These are phyloP conservation scores for Trichoplusia ni DNA, from an alignment of 1,140 invertebrate species.

Conservation along the genomic window DNA sequence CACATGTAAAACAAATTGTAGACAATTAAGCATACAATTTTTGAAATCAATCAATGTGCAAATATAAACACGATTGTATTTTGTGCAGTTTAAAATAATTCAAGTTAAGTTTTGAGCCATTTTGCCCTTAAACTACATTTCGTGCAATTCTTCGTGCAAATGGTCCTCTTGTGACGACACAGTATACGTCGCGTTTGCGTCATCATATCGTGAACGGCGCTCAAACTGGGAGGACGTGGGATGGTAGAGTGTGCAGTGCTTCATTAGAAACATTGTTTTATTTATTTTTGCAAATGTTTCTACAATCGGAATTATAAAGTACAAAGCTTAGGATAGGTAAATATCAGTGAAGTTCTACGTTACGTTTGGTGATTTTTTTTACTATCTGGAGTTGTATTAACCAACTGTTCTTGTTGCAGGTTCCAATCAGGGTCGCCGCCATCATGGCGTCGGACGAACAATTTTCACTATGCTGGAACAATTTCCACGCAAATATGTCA, in stretches of 20 bases:
- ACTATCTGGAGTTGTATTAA: slow-evolving; percentile 18
- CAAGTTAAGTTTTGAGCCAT: not conserved
- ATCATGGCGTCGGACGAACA: slow-evolving; percentile 88
- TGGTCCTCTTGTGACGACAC: slow-evolving; percentile 67
- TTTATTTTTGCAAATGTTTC: slow-evolving; percentile 80
- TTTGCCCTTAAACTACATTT: slow-evolving; percentile 38
- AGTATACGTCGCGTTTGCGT: slow-evolving; percentile 70
- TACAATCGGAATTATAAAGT: slow-evolving; percentile 78
- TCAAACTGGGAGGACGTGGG: slow-evolving; percentile 76
- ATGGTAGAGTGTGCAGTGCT: slow-evolving; percentile 61
- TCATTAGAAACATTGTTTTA: slow-evolving; percentile 66
- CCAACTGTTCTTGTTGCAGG: slow-evolving; percentile 58
- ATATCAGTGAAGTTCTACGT: slow-evolving; percentile 14
- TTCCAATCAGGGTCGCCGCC: slow-evolving; percentile 74
- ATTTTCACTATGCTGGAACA: slow-evolving; percentile 90
- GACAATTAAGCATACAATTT: too few relatives aligned
- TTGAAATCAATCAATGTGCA: not conserved
- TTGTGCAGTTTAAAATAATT: not conserved
- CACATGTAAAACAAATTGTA: too few relatives aligned
- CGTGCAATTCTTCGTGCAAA: slow-evolving; percentile 48
- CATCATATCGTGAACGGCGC: slow-evolving; percentile 72
- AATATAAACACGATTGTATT: not conserved
- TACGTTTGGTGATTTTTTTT: not conserved
- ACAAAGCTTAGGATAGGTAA: slow-evolving; percentile 79
- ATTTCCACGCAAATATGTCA: slow-evolving; percentile 88